Evolutionary conservation across 2,113 vertebrate species (phyloP).

Genomic region (Noturus placidus): DNA sequence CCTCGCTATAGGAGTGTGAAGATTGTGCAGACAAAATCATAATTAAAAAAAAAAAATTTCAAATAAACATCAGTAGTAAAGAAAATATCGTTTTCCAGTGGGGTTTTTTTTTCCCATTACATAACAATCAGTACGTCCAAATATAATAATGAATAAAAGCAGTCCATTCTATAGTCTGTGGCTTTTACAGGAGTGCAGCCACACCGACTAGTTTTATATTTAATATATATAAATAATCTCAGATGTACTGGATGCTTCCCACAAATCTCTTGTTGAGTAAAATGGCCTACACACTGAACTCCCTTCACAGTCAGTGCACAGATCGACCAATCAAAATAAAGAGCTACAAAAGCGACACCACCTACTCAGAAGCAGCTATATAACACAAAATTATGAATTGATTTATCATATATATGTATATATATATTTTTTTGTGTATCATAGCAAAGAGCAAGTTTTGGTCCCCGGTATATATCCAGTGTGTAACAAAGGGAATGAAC

Average conservation of each 20-base stretch:
- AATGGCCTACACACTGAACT: slow-evolving; percentile 10
- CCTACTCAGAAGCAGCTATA: slow-evolving; percentile 61
- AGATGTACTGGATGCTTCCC: background rate
- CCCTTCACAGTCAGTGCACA: slow-evolving; percentile 70
- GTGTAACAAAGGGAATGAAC: slow-evolving; percentile 53
- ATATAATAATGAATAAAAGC: slow-evolving; percentile 65
- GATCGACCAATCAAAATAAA: slow-evolving; percentile 51
- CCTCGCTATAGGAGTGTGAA: background rate
- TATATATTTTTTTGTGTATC: slow-evolving; percentile 59
- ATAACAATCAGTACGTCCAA: slow-evolving; percentile 56
- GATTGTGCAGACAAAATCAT: background rate
- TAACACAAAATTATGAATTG: slow-evolving; percentile 59
- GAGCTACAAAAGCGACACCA: slow-evolving; percentile 65
- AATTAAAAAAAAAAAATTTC: slow-evolving; percentile 54
- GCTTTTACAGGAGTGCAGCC: slow-evolving; percentile 8
- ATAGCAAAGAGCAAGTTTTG: slow-evolving; percentile 78
- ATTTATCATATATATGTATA: slow-evolving; percentile 54
- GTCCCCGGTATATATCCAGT: slow-evolving; percentile 73
- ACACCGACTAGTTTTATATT: slow-evolving; percentile 6
- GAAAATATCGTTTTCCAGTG: slow-evolving; percentile 66
- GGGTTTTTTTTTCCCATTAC: slow-evolving; percentile 51
- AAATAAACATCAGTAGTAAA: slow-evolving; percentile 54
- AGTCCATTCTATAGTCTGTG: slow-evolving; percentile 46
- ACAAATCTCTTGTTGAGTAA: background rate
- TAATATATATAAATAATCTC: background rate